A percentile compares a stretch with the other conserved stretches of the same genome.
These are phyloP conservation scores for Eulithis prunata DNA, from an alignment of 2,888 invertebrate species.

Conservation along the genomic window DNA sequence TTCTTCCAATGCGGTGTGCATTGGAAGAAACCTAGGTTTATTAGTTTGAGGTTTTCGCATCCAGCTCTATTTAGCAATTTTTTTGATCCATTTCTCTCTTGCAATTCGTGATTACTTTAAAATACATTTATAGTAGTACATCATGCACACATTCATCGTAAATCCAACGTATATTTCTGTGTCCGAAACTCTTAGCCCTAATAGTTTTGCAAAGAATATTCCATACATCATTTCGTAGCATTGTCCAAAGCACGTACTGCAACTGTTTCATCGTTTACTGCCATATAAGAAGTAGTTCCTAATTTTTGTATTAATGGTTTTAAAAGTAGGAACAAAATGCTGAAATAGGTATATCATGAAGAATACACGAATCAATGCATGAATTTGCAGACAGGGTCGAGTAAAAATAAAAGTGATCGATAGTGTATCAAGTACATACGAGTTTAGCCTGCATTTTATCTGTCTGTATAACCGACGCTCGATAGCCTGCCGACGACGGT, in stretches of 20 bases:
- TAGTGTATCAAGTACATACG: constrained; percentile 4
- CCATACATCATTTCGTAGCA: not conserved
- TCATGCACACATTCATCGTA: not conserved
- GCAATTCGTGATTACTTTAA: too few relatives aligned
- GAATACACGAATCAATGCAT: too few relatives aligned
- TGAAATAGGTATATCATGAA: not conserved
- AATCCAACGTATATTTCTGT: not conserved
- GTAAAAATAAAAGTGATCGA: constrained; percentile 13
- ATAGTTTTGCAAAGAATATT: not conserved
- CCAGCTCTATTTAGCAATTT: too few relatives aligned
- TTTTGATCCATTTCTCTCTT: too few relatives aligned
- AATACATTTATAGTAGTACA: too few relatives aligned
- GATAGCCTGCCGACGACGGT: constrained; percentile 35
- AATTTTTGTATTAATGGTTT: constrained; percentile 4
- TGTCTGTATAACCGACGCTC: constrained; percentile 13
- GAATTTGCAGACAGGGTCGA: not conserved
- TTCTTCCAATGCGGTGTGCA: too few relatives aligned
- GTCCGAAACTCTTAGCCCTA: not conserved
- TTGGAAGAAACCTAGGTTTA: too few relatives aligned
- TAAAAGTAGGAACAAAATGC: not conserved
- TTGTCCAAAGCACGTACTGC: constrained; percentile 10
- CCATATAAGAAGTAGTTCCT: not conserved
- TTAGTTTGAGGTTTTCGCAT: too few relatives aligned
- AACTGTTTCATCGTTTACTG: constrained; percentile 12
- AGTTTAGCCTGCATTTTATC: constrained; percentile 13